Conservation (phyloP, 1,140 invertebrate species). For the Maniola jurtina region DNA sequence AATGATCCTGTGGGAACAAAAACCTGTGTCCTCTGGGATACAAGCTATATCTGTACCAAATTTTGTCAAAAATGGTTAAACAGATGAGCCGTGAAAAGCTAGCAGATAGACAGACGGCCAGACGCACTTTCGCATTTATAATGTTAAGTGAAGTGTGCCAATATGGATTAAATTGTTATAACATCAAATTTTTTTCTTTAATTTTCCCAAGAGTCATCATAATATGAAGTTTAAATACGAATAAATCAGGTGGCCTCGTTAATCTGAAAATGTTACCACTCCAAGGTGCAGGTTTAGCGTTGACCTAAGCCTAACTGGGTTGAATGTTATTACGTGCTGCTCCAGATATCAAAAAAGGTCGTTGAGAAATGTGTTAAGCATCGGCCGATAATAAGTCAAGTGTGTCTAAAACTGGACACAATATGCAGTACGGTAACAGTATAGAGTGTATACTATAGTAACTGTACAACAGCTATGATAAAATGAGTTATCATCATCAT, state of each 20-base stretch:
- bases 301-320: constrained; percentile 34
- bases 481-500: no score
- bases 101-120: no score
- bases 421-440: neutral
- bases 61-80: no score
- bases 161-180: neutral
- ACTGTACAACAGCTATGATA: no score
- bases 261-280: constrained; percentile 28
- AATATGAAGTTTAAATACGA: constrained; percentile 11
- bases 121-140: no score
- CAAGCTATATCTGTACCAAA: no score
- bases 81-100: no score
- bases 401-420: constrained; percentile 5
- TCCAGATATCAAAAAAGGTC: constrained; percentile 30
- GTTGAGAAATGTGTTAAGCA: constrained; percentile 14
- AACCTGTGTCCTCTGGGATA: no score
- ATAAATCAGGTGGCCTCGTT: constrained; percentile 19
- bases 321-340: constrained; percentile 32
- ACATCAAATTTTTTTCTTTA: neutral
- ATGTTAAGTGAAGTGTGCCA: no score
- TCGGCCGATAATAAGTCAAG: constrained; percentile 13
- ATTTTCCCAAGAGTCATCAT: neutral
- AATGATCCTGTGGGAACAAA: no score
- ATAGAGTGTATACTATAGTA: neutral
- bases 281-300: constrained; percentile 23